These are phyloP conservation scores for Oncopeltus fasciatus DNA, from an alignment of 1,140 invertebrate genomes.

Conservation along the genomic window DNA sequence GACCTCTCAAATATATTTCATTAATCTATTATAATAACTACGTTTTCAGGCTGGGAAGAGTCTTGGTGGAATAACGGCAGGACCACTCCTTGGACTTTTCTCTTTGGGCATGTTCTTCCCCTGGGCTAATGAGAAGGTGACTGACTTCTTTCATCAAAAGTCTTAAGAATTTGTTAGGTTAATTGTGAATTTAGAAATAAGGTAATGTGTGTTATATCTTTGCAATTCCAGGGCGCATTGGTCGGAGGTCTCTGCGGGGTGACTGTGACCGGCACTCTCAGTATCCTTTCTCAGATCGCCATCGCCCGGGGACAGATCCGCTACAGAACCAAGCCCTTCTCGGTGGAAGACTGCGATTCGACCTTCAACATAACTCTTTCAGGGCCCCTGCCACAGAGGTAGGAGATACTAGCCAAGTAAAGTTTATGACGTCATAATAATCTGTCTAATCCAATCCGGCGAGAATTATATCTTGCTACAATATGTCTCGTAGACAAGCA, in stretches of 20 bases:
- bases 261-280: constrained; percentile 64
- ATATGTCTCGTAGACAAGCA: too few species aligned
- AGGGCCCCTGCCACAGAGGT: background rate
- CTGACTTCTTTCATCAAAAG: background rate
- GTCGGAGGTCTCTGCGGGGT: constrained; percentile 54
- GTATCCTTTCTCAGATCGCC: constrained; percentile 63
- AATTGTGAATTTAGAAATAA: background rate
- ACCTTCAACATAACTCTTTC: background rate
- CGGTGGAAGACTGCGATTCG: constrained; percentile 18
- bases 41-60: constrained; percentile 41
- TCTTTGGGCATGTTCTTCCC: constrained; percentile 64
- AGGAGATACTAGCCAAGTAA: too few species aligned
- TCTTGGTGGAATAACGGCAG: constrained; percentile 49
- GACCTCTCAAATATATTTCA: too few species aligned
- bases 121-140: constrained; percentile 40
- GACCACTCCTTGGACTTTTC: constrained; percentile 61
- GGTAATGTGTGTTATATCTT: background rate
- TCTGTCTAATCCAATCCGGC: too few species aligned
- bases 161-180: background rate
- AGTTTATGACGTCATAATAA: too few species aligned
- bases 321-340: constrained; percentile 28
- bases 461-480: too few species aligned
- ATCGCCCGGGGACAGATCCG: constrained; percentile 45
- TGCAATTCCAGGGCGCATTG: constrained; percentile 51
- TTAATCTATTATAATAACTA: too few species aligned